Evolutionary conservation across 2,888 invertebrate genomes (phyloP), one percentile per base, ranked within the genome.

Genomic region (Lasioglossum pauxillum): DNA sequence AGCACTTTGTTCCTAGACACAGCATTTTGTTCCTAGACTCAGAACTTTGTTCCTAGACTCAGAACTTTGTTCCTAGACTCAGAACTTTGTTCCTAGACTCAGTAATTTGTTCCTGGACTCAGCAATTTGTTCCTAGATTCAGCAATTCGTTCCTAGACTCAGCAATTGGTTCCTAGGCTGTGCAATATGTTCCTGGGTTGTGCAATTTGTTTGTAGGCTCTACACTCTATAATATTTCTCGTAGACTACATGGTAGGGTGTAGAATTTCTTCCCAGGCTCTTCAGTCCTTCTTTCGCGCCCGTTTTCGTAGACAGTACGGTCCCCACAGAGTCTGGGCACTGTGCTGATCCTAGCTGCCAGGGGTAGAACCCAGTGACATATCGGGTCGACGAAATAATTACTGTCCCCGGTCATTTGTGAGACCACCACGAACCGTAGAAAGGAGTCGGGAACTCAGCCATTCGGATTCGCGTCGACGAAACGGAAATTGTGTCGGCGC

Each of bases 401-500:
- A 78, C 74, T 69, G 53, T 79, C 31, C 35, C 79, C 71, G 87
- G 60, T 86, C 72, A 64, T 75, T 86, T 49, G 67, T 19, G 41
- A 49, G 79, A 31, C 35, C 67, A 23, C 76, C 69, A 23, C 23
- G 38, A 74, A 80, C 72, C 57, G 64, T 73, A 77, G 78, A 83
- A 82, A 83, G 57, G 38, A 75, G 75, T 60, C 78, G 71, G 81
- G 73, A 81, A 83, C 84, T 67, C 75, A 75, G 75, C 41, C 73
- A 78, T 88, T 89, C 74, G 90, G 89, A 84, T 88, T 83, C 38
- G 80, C 49, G 80, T 80, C 53, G 72, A 75, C 67, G 72, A 46
- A 83, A 78, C 90, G 90, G 90, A 90, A 90, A 90, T 90, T 88
- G 90, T 90, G 91, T 84, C 84, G 90, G 79, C 83, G 72, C 83